Conservation (phyloP, 2,113 vertebrate genomes). For the Percina caprodes region DNA sequence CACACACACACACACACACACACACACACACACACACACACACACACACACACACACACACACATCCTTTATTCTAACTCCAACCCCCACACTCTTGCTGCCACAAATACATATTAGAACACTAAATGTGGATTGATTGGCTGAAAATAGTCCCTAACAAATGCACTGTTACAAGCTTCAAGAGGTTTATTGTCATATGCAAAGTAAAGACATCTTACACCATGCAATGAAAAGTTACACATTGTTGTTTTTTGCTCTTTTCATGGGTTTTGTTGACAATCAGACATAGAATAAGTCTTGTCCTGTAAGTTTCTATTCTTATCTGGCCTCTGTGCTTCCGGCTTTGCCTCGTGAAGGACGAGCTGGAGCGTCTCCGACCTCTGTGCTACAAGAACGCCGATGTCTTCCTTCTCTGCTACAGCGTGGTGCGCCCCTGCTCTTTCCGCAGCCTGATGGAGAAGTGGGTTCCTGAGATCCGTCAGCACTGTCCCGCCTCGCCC, state of each 20-base stretch:
- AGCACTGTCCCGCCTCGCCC: slow-evolving; percentile 87
- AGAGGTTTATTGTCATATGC: too few relatives aligned
- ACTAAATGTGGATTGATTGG: not conserved
- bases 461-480: slow-evolving; percentile 90
- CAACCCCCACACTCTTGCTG: not conserved
- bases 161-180: not conserved
- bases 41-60: too few relatives aligned
- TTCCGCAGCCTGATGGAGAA: slow-evolving; percentile 87
- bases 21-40: too few relatives aligned
- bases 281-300: not conserved
- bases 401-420: slow-evolving; percentile 95
- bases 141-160: not conserved
- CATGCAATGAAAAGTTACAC: not conserved
- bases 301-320: not conserved
- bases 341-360: slow-evolving; percentile 80
- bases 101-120: too few relatives aligned
- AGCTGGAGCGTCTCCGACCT: slow-evolving; percentile 90
- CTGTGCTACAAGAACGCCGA: slow-evolving; percentile 91
- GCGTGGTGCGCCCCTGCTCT: slow-evolving; percentile 89
- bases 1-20: too few relatives aligned
- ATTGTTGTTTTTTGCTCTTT: not conserved
- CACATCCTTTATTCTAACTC: not conserved
- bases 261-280: not conserved
- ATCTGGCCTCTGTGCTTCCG: slow-evolving; percentile 1
- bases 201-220: too few relatives aligned